Percentiles rank a stretch among this genome's conserved stretches.
Conservation (phyloP, 2,797 vertebrate species). For the Cirrhinus molitorella region DNA sequence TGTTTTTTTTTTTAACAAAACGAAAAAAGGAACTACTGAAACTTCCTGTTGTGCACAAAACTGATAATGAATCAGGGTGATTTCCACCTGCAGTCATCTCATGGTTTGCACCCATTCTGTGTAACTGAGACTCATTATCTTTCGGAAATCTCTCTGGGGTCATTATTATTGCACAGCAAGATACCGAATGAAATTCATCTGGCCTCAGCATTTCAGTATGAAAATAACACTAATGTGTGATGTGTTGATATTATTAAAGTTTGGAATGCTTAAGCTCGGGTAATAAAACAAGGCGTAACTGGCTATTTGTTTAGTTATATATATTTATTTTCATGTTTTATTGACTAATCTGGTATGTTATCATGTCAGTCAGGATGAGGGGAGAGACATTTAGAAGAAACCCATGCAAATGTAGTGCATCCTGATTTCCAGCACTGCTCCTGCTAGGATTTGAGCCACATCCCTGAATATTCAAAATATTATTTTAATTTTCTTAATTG, state of each 20-base stretch:
- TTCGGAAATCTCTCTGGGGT: conserved; percentile 33
- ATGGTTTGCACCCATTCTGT: conserved; percentile 21
- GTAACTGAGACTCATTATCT: conserved; percentile 53
- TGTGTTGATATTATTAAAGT: conserved; percentile 24
- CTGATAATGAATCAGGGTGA: conserved; percentile 50
- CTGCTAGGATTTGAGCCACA: too few species aligned
- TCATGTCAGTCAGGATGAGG: not conserved
- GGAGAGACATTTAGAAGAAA: not conserved
- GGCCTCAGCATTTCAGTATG: conserved; percentile 19
- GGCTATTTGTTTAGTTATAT: conserved; percentile 8
- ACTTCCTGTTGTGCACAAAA: conserved; percentile 32
- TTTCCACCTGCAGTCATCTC: conserved; percentile 51
- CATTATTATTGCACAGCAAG: conserved; percentile 50
- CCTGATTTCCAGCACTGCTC: not conserved
- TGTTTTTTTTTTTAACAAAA: not conserved
- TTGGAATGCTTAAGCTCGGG: not conserved
- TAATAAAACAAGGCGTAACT: not conserved
- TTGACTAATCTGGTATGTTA: not conserved
- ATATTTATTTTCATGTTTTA: not conserved
- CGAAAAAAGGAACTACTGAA: conserved; percentile 16
- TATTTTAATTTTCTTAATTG: not conserved
- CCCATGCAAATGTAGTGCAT: not conserved
- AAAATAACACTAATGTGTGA: conserved; percentile 25
- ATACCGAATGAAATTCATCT: conserved; percentile 23
- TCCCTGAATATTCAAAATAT: too few species aligned